Evolutionary conservation across 2,888 invertebrate genomes (phyloP), one percentile per base, ranked within the genome.

Genomic region (Octodonta nipae): DNA sequence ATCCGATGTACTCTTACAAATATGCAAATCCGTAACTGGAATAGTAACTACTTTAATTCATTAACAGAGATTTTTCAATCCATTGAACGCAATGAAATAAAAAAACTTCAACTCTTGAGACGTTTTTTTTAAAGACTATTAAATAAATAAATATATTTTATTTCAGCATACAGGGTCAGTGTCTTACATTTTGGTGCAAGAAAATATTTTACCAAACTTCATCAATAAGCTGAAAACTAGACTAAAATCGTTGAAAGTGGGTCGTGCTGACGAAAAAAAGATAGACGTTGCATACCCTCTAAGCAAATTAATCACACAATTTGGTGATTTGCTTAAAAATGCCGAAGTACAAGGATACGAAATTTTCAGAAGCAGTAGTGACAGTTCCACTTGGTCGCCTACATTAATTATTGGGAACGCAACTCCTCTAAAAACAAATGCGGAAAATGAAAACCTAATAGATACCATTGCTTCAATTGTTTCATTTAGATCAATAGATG

Each of bases 401-500:
- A 51, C 51, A 2, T 26, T 58, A 26, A 40, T 57, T 15, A 47
- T 58, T 34, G 58, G 56, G 12, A 50, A 45, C n/a, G 44, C 34
- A 38, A 42, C 51, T 11, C 43, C 41, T 33, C 41, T 44, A 3
- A 51, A 51, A 35, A 50, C 49, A 34, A 52, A 55, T 13, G 43
- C 53, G 5, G 24, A 28, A 10, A 42, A 43, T 13, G 39, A 45
- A 17, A 29, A 28, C n/a, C 28, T 29, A 15, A 40, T 45, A 27
- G 33, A 32, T 7, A 31, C 40, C 20, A 54, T 65, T 4, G 46
- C 68, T 14, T 59, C 63, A 3, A 57, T 63, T 5, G 40, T 66
- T 30, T 58, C 68, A 11, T 70, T 70, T 51, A 56, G 72, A 33
- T 68, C 67, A 14, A 62, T 66, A 3, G 67, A 67, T 42, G 73